Evolutionary conservation across 1,140 invertebrate genomes (phyloP).

Genomic region (Apis dorsata): DNA sequence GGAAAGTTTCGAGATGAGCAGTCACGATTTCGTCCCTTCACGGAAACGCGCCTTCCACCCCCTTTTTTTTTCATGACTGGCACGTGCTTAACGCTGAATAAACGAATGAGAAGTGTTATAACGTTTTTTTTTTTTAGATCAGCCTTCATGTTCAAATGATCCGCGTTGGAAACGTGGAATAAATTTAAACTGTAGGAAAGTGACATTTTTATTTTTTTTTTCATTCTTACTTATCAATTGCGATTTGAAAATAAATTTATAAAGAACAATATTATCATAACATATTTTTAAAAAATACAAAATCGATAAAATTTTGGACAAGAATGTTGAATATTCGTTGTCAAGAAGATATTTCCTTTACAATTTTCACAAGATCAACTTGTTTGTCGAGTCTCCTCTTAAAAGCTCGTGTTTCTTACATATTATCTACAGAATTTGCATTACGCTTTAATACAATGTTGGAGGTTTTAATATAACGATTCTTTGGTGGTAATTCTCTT

Average conservation of each 20-base stretch:
- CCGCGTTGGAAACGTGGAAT: background rate
- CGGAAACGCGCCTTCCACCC: background rate
- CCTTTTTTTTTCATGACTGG: background rate
- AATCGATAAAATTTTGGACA: background rate
- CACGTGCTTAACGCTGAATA: conserved; percentile 8
- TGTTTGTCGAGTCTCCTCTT: conserved; percentile 3
- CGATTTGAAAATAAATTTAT: too few relatives aligned
- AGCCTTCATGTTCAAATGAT: background rate
- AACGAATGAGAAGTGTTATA: too few relatives aligned
- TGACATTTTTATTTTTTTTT: too few relatives aligned
- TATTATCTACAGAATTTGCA: conserved; percentile 3
- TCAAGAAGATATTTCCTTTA: background rate
- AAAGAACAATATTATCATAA: too few relatives aligned
- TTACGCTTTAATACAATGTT: background rate
- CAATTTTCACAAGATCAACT: background rate
- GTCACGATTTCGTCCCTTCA: conserved; percentile 9
- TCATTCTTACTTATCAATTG: too few relatives aligned
- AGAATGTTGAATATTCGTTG: background rate
- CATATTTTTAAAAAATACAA: background rate
- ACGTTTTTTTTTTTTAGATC: background rate
- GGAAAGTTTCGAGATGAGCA: background rate
- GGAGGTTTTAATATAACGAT: background rate
- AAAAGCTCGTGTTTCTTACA: background rate
- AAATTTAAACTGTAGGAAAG: too few relatives aligned
- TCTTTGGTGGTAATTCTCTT: background rate